Conservation (phyloP, 2,113 vertebrate genomes). For the Morone chrysops region DNA sequence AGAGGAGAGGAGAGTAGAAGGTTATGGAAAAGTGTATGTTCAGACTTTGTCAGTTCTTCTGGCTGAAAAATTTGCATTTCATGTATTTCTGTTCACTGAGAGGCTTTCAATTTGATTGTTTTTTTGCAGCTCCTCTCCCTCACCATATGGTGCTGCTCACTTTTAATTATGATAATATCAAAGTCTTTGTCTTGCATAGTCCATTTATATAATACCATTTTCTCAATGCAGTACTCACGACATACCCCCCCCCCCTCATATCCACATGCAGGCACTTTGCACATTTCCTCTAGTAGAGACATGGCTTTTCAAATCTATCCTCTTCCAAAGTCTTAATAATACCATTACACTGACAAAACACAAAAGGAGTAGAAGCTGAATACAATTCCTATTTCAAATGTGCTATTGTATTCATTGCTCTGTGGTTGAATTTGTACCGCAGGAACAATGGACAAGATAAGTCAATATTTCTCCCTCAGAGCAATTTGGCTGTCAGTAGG, state of each 20-base stretch:
- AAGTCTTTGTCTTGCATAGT: slow-evolving; percentile 84
- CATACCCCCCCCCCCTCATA: slow-evolving; percentile 31
- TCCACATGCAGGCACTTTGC: slow-evolving; percentile 14
- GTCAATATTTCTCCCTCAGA: slow-evolving; percentile 64
- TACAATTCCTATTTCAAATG: slow-evolving; percentile 53
- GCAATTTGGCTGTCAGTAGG: slow-evolving; percentile 58
- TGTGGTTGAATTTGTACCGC: slow-evolving; percentile 51
- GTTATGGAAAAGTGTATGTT: slow-evolving; percentile 65
- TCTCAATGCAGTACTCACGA: slow-evolving; percentile 64
- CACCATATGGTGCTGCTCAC: slow-evolving; percentile 82
- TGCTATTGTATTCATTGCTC: slow-evolving; percentile 48
- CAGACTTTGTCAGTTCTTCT: slow-evolving; percentile 65
- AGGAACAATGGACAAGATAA: slow-evolving; percentile 62
- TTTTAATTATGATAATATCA: slow-evolving; percentile 87
- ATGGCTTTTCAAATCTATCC: slow-evolving; percentile 66
- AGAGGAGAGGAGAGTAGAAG: slow-evolving; percentile 50
- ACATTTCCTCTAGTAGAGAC: slow-evolving; percentile 47
- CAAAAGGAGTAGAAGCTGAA: slow-evolving; percentile 36
- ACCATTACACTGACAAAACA: slow-evolving; percentile 51
- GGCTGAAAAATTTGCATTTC: slow-evolving; percentile 80
- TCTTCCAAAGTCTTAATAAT: slow-evolving; percentile 57
- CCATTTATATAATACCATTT: slow-evolving; percentile 86
- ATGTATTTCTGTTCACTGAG: slow-evolving; percentile 69
- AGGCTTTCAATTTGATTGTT: slow-evolving; percentile 86
- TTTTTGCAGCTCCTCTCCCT: slow-evolving; percentile 77